phyloP scores from a whole-genome alignment of 30 jellyfish, hydroid and myxozoan species.

The Cassiopea andromeda region DNA sequence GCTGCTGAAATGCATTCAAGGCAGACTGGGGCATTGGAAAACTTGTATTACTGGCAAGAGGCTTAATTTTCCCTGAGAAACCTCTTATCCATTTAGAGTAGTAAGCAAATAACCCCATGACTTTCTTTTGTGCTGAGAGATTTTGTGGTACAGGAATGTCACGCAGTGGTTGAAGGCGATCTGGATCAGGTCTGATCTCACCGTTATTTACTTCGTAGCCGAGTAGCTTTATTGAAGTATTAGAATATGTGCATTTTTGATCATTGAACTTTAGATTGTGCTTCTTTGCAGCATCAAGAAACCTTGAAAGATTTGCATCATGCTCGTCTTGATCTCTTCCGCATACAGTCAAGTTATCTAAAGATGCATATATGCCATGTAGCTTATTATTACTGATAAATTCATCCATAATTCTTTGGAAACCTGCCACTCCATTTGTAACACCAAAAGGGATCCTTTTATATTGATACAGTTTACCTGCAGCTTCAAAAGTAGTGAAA shows the following conservation, averaged over 20 bases:
- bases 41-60: conserved; percentile 27
- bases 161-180: conserved; percentile 56
- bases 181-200: conserved; percentile 69
- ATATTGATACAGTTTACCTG: conserved; percentile 35
- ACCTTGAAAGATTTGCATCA: conserved; percentile 64
- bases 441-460: conserved; percentile 65
- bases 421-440: conserved; percentile 75
- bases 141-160: conserved; percentile 54
- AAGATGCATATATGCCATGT: conserved; percentile 35
- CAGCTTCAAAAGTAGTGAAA: conserved; percentile 54
- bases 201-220: conserved; percentile 74
- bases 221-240: conserved; percentile 25
- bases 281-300: conserved; percentile 71
- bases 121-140: conserved; percentile 17
- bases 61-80: conserved; percentile 60
- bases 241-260: conserved; percentile 31
- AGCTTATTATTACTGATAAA: conserved; percentile 29
- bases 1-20: conserved; percentile 12
- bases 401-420: conserved; percentile 34
- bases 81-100: conserved; percentile 77
- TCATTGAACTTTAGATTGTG: conserved; percentile 43
- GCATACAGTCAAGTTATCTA: conserved; percentile 60
- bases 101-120: conserved; percentile 63
- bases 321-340: conserved; percentile 73
- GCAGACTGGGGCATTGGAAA: conserved; percentile 49